These are phyloP conservation scores for Euzetes globulus DNA, from an alignment of 2,888 invertebrate species.

Conservation along the genomic window DNA sequence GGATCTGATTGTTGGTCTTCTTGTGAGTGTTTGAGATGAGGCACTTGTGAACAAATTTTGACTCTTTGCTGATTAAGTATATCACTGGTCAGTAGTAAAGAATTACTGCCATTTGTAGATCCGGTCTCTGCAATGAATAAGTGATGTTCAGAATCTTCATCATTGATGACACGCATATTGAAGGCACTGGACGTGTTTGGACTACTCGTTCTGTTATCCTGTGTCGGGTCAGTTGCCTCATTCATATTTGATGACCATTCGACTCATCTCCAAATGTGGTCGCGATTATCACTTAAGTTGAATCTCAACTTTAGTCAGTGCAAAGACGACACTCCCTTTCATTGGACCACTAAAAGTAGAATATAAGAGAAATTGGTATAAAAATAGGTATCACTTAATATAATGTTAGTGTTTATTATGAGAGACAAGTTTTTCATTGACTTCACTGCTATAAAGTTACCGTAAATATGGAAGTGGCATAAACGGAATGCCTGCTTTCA, in stretches of 20 bases:
- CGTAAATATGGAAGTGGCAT: conserved; percentile 9
- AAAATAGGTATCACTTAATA: conserved; percentile 13
- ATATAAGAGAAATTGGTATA: background rate
- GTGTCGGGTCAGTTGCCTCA: background rate
- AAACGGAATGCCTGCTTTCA: background rate
- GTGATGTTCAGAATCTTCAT: conserved; percentile 3
- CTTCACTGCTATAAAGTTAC: conserved; percentile 12
- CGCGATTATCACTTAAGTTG: background rate
- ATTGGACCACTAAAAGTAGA: background rate
- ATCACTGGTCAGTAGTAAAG: conserved; percentile 4
- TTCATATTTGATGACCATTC: conserved; percentile 9
- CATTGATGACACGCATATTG: conserved; percentile 9
- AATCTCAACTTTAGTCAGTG: background rate
- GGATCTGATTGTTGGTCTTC: background rate
- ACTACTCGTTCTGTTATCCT: background rate
- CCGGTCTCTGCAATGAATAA: conserved; percentile 8
- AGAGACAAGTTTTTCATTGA: conserved; percentile 1
- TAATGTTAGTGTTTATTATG: background rate
- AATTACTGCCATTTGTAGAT: conserved; percentile 9
- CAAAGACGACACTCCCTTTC: background rate
- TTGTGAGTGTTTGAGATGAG: background rate
- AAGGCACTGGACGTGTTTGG: conserved; percentile 12
- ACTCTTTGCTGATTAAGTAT: background rate
- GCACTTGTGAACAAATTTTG: conserved; percentile 13
- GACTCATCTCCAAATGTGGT: background rate